Evolutionary conservation across 2,797 vertebrate genomes (phyloP), one percentile per base, ranked within the genome.

Genomic region (Smutsia temminckii): DNA sequence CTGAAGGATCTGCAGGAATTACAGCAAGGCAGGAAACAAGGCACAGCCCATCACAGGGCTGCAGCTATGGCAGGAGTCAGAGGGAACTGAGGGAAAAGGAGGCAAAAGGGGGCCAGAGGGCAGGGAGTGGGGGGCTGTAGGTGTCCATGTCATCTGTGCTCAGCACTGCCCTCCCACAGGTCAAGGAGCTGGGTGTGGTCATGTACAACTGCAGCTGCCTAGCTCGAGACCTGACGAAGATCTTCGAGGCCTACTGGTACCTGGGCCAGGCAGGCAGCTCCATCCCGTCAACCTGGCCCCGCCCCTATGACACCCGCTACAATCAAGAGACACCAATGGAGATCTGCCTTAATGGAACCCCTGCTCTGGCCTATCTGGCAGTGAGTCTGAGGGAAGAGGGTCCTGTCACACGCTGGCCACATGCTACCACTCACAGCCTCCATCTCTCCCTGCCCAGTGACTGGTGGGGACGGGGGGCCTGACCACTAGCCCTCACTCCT

Each of bases 191-290:
- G 0, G 99, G 99, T 0, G 97, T 94, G 0, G 98, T 98, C 5
- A 91, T 99, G 95, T 99, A 99, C 97, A 99, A 99, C 98, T 99
- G 99, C 98, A 99, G 99, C 97, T 99, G 99, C 94, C 81, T 99
- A 81, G 99, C 99, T 0, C 74, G 97, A 17, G 99, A 99, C 95
- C 97, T 99, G 69, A 98, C 90, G 13, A 99, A 99, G 97, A 99
- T 99, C 96, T 99, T 99, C 17, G 99, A 99, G 69, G 99, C 98
- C 2, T 99, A 99, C 71, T 99, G 99, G 99, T 98, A 98, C 20
- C 97, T 99, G 6, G 99, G 99, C 0, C 90, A 98, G 74, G 98
- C 98, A 0, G 98, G 97, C 1, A 95, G 98, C 68, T 97, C 98
- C 14, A 98, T 99, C 96, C 99, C 99, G 0, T 97, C 98, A 0